Conservation (phyloP, 2,888 invertebrate genomes). For the Scelioninae gen. 1 region DNA sequence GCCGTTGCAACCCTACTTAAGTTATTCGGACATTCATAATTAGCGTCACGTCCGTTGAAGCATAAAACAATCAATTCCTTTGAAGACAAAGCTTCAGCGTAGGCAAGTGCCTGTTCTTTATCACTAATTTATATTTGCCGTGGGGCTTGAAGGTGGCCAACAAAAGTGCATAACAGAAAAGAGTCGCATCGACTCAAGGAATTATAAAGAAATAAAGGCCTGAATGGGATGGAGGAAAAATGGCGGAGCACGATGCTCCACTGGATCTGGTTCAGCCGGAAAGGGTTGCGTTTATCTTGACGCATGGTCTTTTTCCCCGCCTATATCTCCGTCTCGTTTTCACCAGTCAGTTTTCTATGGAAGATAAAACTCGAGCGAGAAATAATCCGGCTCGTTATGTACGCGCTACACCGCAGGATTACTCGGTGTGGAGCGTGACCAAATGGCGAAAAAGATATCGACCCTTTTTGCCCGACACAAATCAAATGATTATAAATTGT, state of each 20-base stretch:
- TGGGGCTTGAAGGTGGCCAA: slow-evolving; percentile 12
- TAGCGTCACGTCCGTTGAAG: slow-evolving; percentile 14
- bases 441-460: slow-evolving; percentile 42
- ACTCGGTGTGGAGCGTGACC: slow-evolving; percentile 40
- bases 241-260: slow-evolving; percentile 2
- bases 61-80: slow-evolving; percentile 46
- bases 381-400: slow-evolving; percentile 53
- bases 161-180: slow-evolving; percentile 43
- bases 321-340: background rate
- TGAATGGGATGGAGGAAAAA: slow-evolving; percentile 33
- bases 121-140: slow-evolving; percentile 50
- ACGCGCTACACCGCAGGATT: slow-evolving; percentile 31
- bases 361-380: slow-evolving; percentile 54
- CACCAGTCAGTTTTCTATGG: slow-evolving; percentile 72
- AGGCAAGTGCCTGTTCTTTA: slow-evolving; percentile 17
- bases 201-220: slow-evolving; percentile 38
- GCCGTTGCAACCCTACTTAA: slow-evolving; percentile 13
- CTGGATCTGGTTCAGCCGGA: slow-evolving; percentile 73
- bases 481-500: slow-evolving; percentile 64
- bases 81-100: slow-evolving; percentile 21
- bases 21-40: slow-evolving; percentile 27
- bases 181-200: slow-evolving; percentile 31
- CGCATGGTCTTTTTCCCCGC: slow-evolving; percentile 60
- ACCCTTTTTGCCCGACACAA: slow-evolving; percentile 49
- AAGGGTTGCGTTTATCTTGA: slow-evolving; percentile 77